Base-by-base conservation (phyloP, 2,797 vertebrate species). In the Anguilla anguilla region DNA sequence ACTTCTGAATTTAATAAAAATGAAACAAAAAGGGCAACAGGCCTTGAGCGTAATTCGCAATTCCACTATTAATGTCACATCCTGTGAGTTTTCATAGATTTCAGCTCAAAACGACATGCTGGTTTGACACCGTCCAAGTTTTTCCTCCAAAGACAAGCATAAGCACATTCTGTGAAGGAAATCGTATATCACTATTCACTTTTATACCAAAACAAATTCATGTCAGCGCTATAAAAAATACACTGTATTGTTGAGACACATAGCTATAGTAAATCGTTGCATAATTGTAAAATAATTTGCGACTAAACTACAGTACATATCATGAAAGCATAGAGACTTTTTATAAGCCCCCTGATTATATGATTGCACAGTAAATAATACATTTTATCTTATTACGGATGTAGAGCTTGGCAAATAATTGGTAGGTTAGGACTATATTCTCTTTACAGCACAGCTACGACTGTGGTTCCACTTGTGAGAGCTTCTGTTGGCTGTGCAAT, bases 21-120 rank as follows among this genome's bases (percentile, higher is more conserved):
- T 67, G 15, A 57, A 67, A 59, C 35, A 79, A 74, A 59, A 39
- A n/a, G 72, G 9, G 81, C 35, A 49, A 49, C 51, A 15, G 35
- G 61, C 59, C 53, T 84, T 82, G 46, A n/a, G 51, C 43, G 17
- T 83, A 39, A 53, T 88, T 83, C 86, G 89, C 89, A 88, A 46
- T 83, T 86, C 69, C 81, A 77, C 72, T n/a, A 77, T 85, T 61
- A 84, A 57, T 39, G 53, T 85, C 15, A 31, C 83, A 84, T 19
- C 28, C 83, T 61, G 57, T 17, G 55, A 35, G 25, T 35, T 43
- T 19, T 28, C 31, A 22, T 22, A 55, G 7, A 46, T 25, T 83
- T 10, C 7, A 39, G n/a, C 6, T 7, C 2, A 49, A 35, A 35
- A 35, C 69, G 39, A 35, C 13, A 74, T 39, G 69, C 31, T 74